Percentiles rank a stretch among this genome's conserved stretches.
Conservation (phyloP, 2,888 invertebrate species). For the Nematopogon swammerdamellus region DNA sequence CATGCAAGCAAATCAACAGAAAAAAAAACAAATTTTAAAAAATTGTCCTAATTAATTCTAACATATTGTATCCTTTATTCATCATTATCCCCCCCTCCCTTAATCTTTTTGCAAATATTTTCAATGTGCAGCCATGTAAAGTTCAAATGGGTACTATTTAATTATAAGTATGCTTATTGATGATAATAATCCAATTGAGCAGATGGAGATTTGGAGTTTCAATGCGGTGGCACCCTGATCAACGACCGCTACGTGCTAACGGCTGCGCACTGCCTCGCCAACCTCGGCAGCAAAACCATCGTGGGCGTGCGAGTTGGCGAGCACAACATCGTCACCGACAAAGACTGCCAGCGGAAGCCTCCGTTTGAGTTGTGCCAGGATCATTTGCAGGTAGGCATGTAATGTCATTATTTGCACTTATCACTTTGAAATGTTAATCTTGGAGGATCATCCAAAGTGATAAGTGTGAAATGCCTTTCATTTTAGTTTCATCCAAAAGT, state of each 20-base stretch:
- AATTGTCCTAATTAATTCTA: too few relatives aligned
- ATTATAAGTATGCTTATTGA: too few relatives aligned
- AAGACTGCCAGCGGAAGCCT: slow-evolving; percentile 21
- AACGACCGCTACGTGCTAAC: slow-evolving; percentile 41
- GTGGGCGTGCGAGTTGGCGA: slow-evolving; percentile 35
- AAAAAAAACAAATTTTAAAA: too few relatives aligned
- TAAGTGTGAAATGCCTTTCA: too few relatives aligned
- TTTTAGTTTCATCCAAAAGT: too few relatives aligned
- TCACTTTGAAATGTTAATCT: too few relatives aligned
- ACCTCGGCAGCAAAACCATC: slow-evolving; percentile 8
- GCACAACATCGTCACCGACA: slow-evolving; percentile 19
- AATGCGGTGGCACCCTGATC: slow-evolving; percentile 41
- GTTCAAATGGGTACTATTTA: too few relatives aligned
- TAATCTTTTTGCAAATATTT: background rate
- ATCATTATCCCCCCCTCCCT: too few relatives aligned
- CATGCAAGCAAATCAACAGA: too few relatives aligned
- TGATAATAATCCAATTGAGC: too few relatives aligned
- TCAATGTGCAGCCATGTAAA: background rate
- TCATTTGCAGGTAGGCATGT: slow-evolving; percentile 9
- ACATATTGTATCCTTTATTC: too few relatives aligned
- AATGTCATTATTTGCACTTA: background rate
- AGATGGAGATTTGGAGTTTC: slow-evolving; percentile 18
- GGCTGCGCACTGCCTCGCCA: slow-evolving; percentile 39
- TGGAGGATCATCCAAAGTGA: too few relatives aligned
- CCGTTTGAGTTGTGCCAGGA: slow-evolving; percentile 6